Evolutionary conservation across 2,113 vertebrate genomes (phyloP).

Genomic region (Gorsachius goisagi): DNA sequence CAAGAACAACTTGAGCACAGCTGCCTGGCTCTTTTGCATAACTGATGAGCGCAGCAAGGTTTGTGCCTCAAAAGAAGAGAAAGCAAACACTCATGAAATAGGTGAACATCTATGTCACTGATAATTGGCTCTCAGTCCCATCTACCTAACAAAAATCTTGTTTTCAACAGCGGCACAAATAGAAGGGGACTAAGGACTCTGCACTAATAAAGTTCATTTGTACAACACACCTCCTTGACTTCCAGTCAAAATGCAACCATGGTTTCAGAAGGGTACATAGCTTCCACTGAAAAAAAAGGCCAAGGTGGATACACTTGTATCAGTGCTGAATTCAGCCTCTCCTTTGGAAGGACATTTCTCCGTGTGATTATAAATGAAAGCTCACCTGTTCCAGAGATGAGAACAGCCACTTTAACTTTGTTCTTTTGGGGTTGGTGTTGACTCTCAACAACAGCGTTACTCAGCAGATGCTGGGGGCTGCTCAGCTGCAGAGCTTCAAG

Average conservation of each 20-base stretch:
- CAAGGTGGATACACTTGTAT: not conserved
- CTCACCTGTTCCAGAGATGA: constrained; percentile 87
- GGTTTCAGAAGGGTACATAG: not conserved
- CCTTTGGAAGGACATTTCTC: not conserved
- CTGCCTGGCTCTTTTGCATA: constrained; percentile 76
- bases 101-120: not conserved
- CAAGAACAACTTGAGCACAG: constrained; percentile 79
- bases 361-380: not conserved
- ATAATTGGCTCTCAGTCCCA: not conserved
- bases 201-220: not conserved
- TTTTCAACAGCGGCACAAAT: not conserved
- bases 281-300: not conserved
- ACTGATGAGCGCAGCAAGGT: constrained; percentile 82
- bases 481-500: constrained; percentile 53
- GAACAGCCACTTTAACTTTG: constrained; percentile 81
- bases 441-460: not conserved
- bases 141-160: not conserved
- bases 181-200: not conserved
- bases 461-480: constrained; percentile 19
- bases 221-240: not conserved
- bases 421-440: constrained; percentile 26
- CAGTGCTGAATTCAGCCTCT: not conserved
- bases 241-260: not conserved
- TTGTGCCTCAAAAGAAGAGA: constrained; percentile 73
- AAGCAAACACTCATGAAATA: not conserved